Conservation (phyloP, 2,797 vertebrate genomes). For the Antennarius maculatus region DNA sequence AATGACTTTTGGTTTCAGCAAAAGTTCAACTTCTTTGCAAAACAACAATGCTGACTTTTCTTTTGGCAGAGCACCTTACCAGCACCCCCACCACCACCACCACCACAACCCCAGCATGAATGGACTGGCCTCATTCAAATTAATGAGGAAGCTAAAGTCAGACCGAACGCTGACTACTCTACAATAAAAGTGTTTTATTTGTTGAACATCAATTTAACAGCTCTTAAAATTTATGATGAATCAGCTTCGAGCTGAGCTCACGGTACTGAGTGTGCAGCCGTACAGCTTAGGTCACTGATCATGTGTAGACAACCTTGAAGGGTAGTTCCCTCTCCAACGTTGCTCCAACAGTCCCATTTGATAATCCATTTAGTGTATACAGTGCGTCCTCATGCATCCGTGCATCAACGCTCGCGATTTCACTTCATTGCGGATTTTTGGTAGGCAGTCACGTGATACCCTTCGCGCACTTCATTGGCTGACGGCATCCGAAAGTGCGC, state of each 20-base stretch:
- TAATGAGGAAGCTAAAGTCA: not conserved
- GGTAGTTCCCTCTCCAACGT: not conserved
- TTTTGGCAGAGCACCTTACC: not conserved
- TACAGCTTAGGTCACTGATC: slow-evolving; percentile 2
- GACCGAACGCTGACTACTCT: not conserved
- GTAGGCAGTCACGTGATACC: too few species aligned
- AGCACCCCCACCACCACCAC: not conserved
- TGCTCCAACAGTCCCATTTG: not conserved
- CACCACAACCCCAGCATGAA: not conserved
- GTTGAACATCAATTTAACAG: not conserved
- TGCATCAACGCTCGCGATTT: too few species aligned
- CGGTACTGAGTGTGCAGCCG: not conserved
- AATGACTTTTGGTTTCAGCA: not conserved
- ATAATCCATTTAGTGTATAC: not conserved
- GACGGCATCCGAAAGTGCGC: too few species aligned
- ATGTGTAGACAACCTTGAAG: slow-evolving; percentile 2
- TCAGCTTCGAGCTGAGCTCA: slow-evolving; percentile 6
- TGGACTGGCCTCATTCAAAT: not conserved
- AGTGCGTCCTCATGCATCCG: too few species aligned
- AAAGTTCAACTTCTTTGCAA: not conserved
- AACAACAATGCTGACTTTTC: not conserved
- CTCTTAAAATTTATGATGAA: slow-evolving; percentile 13
- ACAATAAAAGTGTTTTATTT: not conserved
- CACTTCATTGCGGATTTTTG: too few species aligned
- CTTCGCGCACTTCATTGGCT: too few species aligned